phyloP scores from a whole-genome alignment of 2,888 invertebrate genomes.

The Ophion slaviceki region DNA sequence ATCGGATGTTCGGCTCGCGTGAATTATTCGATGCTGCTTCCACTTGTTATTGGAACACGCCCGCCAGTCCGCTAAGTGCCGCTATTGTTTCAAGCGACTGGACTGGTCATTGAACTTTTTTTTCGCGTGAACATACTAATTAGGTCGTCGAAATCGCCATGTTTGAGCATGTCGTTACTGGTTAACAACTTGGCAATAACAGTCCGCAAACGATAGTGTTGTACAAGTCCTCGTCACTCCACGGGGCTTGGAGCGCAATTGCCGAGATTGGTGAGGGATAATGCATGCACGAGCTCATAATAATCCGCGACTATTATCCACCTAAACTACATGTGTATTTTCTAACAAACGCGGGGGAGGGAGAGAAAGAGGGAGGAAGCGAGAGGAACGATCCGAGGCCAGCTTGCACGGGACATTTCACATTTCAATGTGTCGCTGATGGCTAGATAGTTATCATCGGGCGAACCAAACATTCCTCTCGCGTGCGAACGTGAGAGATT shows the following conservation, averaged over 20 bases:
- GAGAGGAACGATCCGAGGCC: background rate
- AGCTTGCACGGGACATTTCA: slow-evolving; percentile 50
- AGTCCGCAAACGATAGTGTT: slow-evolving; percentile 51
- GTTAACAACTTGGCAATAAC: slow-evolving; percentile 64
- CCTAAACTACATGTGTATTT: slow-evolving; percentile 56
- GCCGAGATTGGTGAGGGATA: slow-evolving; percentile 20
- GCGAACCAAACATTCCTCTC: slow-evolving; percentile 53
- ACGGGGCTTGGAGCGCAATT: slow-evolving; percentile 14
- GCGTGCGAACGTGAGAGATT: slow-evolving; percentile 39
- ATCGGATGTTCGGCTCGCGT: background rate
- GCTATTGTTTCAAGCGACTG: slow-evolving; percentile 22
- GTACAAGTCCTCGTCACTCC: slow-evolving; percentile 35
- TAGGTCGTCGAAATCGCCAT: slow-evolving; percentile 48
- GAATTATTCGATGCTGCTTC: background rate
- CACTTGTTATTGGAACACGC: background rate
- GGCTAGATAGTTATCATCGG: slow-evolving; percentile 49
- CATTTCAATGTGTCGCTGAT: slow-evolving; percentile 51
- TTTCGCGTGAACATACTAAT: slow-evolving; percentile 48
- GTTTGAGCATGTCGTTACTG: slow-evolving; percentile 43
- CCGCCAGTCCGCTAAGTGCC: background rate
- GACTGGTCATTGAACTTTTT: slow-evolving; percentile 52
- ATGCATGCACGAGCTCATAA: slow-evolving; percentile 53
- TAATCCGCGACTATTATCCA: slow-evolving; percentile 37
- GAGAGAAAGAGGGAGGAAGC: background rate
- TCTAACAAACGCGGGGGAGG: slow-evolving; percentile 43